phyloP scores from a whole-genome alignment of 2,888 invertebrate genomes.

The Gymnocheta viridis region DNA sequence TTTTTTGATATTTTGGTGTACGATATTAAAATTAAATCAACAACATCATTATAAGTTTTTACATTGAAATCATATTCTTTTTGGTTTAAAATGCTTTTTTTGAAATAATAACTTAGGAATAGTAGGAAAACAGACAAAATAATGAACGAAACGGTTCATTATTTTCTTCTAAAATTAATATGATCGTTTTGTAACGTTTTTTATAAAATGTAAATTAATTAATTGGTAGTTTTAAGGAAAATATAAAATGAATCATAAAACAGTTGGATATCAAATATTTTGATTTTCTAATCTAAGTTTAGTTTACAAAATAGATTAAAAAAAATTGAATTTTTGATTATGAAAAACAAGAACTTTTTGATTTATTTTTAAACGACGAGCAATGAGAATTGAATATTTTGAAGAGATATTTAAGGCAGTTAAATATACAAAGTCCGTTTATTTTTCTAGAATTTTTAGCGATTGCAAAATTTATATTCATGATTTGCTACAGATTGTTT shows the following conservation, averaged over 20 bases:
- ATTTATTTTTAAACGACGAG: not conserved
- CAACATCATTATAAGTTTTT: conserved; percentile 18
- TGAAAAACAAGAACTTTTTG: not conserved
- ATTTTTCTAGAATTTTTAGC: not conserved
- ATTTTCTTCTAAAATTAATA: not conserved
- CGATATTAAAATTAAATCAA: conserved; percentile 4
- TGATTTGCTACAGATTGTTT: not conserved
- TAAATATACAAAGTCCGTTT: not conserved
- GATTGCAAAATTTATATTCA: not conserved
- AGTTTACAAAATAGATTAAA: too few relatives aligned
- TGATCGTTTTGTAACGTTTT: not conserved
- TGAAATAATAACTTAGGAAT: not conserved
- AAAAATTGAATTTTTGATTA: too few relatives aligned
- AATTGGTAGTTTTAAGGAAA: too few relatives aligned
- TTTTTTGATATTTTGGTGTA: conserved; percentile 20
- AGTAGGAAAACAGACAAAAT: not conserved
- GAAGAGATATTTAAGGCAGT: not conserved
- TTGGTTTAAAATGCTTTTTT: not conserved
- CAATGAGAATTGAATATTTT: not conserved
- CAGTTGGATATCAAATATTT: not conserved
- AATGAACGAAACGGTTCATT: not conserved
- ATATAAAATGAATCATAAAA: not conserved
- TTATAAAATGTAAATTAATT: conserved; percentile 7
- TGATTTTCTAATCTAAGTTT: too few relatives aligned
- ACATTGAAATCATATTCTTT: not conserved